A percentile compares a stretch with the other conserved stretches of the same genome.
These are phyloP conservation scores for Cepaea hortensis DNA, from an alignment of 2,888 invertebrate genomes.

Conservation along the genomic window DNA sequence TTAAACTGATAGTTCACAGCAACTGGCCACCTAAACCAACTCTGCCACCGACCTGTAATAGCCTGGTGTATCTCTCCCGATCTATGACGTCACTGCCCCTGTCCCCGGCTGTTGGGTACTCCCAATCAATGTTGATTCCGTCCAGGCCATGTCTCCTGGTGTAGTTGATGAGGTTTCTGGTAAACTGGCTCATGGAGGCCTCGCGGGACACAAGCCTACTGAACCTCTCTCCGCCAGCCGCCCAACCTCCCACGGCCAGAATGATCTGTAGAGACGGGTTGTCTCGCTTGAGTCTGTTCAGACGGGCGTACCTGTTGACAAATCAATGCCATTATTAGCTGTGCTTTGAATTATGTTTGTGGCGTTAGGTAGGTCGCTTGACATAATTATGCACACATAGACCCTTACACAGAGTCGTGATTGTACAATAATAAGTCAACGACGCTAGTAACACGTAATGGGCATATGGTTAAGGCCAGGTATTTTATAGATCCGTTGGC, in stretches of 20 bases:
- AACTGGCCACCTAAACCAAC: no score
- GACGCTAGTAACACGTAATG: no score
- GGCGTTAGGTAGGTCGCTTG: no score
- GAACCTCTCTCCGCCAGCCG: constrained; percentile 73
- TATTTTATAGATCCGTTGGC: no score
- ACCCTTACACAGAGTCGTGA: no score
- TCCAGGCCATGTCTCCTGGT: constrained; percentile 52
- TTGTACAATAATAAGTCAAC: no score
- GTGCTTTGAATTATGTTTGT: neutral
- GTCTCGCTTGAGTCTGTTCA: constrained; percentile 53
- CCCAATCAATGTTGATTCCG: constrained; percentile 60
- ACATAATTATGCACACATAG: no score
- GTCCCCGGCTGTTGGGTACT: constrained; percentile 57
- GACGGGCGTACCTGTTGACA: constrained; percentile 45
- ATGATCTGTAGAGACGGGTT: constrained; percentile 56
- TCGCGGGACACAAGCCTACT: constrained; percentile 47
- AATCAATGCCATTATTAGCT: neutral
- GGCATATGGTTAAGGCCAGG: no score
- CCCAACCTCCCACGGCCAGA: constrained; percentile 62
- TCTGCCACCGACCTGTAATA: constrained; percentile 28
- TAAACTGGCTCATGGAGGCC: constrained; percentile 55
- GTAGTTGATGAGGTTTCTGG: constrained; percentile 49
- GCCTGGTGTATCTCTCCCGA: constrained; percentile 46
- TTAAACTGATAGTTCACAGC: no score
- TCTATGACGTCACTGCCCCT: constrained; percentile 48